Conservation (phyloP, 2,888 invertebrate genomes). For the Tridacna crocea region DNA sequence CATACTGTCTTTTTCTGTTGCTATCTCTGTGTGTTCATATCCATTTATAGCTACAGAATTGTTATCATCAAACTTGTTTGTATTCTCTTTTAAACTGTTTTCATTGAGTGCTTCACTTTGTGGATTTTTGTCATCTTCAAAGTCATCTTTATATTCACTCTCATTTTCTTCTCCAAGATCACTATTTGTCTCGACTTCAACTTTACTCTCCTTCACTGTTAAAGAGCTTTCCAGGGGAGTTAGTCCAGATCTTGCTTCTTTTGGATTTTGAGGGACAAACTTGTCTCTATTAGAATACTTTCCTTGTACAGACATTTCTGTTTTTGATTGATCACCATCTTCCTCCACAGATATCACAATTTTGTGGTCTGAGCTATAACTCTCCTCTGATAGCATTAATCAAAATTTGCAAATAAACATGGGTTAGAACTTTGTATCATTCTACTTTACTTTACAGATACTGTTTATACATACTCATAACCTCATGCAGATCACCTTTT, state of each 20-base stretch:
- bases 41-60: not conserved
- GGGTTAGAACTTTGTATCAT: not conserved
- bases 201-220: slow-evolving; percentile 12
- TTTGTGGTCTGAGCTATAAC: slow-evolving; percentile 50
- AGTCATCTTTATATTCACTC: slow-evolving; percentile 23
- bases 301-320: slow-evolving; percentile 42
- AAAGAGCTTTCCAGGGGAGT: slow-evolving; percentile 22
- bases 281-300: slow-evolving; percentile 37
- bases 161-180: slow-evolving; percentile 26
- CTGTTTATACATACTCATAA: not conserved
- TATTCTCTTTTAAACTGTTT: slow-evolving; percentile 13
- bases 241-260: slow-evolving; percentile 24
- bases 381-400: slow-evolving; percentile 43
- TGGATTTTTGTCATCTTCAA: slow-evolving; percentile 27
- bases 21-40: slow-evolving; percentile 2
- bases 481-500: not conserved
- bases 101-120: slow-evolving; percentile 28
- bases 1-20: slow-evolving; percentile 7
- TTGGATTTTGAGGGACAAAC: slow-evolving; percentile 40
- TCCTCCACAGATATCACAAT: slow-evolving; percentile 66
- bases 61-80: not conserved
- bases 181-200: slow-evolving; percentile 20
- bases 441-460: not conserved
- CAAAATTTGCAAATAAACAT: not conserved
- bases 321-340: slow-evolving; percentile 52